phyloP scores from a whole-genome alignment of 2,888 invertebrate genomes.

The Cephalotes varians region DNA sequence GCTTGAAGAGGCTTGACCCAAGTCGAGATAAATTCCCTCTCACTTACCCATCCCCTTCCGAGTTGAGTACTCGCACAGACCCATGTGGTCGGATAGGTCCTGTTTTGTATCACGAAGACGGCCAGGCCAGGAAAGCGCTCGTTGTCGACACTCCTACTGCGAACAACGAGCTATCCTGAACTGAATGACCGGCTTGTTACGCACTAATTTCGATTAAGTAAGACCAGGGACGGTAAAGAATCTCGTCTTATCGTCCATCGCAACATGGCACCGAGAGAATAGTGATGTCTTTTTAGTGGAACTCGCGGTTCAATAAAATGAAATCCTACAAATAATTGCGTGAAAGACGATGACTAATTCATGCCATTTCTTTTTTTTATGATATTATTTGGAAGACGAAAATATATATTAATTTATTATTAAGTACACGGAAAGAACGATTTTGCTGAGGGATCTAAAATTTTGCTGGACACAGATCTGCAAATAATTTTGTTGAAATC shows the following conservation, averaged over 20 bases:
- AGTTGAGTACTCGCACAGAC: slow-evolving; percentile 13
- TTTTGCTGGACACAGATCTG: too few relatives aligned
- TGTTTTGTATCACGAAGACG: slow-evolving; percentile 45
- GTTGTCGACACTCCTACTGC: slow-evolving; percentile 50
- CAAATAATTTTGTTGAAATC: too few relatives aligned
- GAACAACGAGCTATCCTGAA: slow-evolving; percentile 59
- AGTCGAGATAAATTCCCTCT: slow-evolving; percentile 47
- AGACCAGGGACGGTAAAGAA: slow-evolving; percentile 6
- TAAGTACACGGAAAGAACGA: too few relatives aligned
- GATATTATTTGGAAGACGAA: neutral
- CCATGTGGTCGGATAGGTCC: slow-evolving; percentile 25
- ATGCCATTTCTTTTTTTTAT: neutral
- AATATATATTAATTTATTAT: neutral
- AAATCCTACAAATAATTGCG: neutral
- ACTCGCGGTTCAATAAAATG: neutral
- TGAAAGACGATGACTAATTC: neutral
- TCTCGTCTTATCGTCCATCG: neutral
- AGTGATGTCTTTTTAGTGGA: neutral
- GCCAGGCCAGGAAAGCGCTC: slow-evolving; percentile 33
- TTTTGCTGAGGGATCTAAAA: too few relatives aligned
- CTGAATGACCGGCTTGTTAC: slow-evolving; percentile 44
- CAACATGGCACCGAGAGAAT: neutral
- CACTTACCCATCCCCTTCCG: neutral
- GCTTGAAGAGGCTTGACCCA: slow-evolving; percentile 11
- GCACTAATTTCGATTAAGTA: slow-evolving; percentile 36